These are phyloP conservation scores for Xylocampa areola DNA, from an alignment of 2,888 invertebrate genomes.

Conservation along the genomic window DNA sequence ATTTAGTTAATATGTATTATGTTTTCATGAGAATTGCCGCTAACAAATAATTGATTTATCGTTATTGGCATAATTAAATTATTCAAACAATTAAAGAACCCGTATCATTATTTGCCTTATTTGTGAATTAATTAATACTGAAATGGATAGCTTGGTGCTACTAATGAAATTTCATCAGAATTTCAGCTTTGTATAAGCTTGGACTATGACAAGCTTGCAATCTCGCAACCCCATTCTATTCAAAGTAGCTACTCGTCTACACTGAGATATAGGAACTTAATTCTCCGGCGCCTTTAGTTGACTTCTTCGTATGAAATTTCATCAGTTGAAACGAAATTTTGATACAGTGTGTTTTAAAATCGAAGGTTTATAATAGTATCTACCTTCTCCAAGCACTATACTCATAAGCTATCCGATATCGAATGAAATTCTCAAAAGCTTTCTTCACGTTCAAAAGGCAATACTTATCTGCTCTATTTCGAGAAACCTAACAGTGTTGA, in stretches of 20 bases:
- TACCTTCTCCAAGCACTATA: neutral
- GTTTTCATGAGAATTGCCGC: constrained; percentile 25
- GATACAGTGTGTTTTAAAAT: constrained; percentile 18
- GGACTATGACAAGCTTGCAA: constrained; percentile 39
- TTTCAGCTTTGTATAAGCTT: constrained; percentile 36
- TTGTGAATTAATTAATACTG: constrained; percentile 6
- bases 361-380: neutral
- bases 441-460: constrained; percentile 5
- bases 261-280: constrained; percentile 9
- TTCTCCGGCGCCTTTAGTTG: constrained; percentile 15
- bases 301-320: constrained; percentile 33
- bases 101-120: neutral
- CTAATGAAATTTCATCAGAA: constrained; percentile 17
- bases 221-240: constrained; percentile 28
- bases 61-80: constrained; percentile 1
- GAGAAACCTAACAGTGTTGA: constrained; percentile 32
- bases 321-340: constrained; percentile 23
- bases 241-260: constrained; percentile 23
- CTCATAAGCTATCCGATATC: neutral
- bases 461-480: constrained; percentile 14
- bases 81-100: neutral
- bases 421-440: neutral
- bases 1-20: constrained; percentile 27
- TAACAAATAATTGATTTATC: constrained; percentile 15
- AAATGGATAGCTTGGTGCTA: constrained; percentile 10